Evolutionary conservation across 2,797 vertebrate genomes (phyloP), one percentile per base, ranked within the genome.

Genomic region (Rhincodon typus): DNA sequence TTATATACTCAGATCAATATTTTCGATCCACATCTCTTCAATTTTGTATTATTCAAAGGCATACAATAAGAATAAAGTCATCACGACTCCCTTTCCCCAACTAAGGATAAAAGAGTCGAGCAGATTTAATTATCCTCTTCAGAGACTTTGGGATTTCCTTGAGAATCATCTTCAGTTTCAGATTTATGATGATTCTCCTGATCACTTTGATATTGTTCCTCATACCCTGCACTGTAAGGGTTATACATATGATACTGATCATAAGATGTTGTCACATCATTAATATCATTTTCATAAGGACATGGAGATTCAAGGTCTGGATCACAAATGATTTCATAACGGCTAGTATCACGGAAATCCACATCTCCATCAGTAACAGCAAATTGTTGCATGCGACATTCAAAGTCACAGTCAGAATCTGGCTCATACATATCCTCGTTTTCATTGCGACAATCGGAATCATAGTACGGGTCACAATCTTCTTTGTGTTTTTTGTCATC

Each of bases 351-450:
- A 77, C 57, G 94, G 42, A 34, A 72, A 25, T 95, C 94, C 5
- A 42, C 62, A 21, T 95, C 94, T 97, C 98, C 98, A 30, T 98
- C 98, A 0, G 97, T 97, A 10, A 97, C 98, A 95, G 98, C 96
- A 94, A 97, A 97, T 96, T 96, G 69, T 96, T 95, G 97, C 97
- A 95, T 57, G 97, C 93, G 97, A 96, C 42, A 98, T 97, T 79
- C 96, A 87, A 57, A 27, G 30, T 96, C 96, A 97, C 10, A 97
- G 96, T 95, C 97, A 79, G 97, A 97, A 97, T 0, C 97, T 96
- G 1, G 97, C 97, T 86, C 97, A 97, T 1, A 97, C 97, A 3
- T 97, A 66, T 23, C 46, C 15, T 53, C 69, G 13, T 30, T 15
- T 19, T 97, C 96, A 8, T 97, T 97, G 15, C 30, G n/a, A 79